Evolutionary conservation across 2,113 vertebrate species (phyloP), one percentile per base, ranked within the genome.

Genomic region (Mirounga angustirostris): DNA sequence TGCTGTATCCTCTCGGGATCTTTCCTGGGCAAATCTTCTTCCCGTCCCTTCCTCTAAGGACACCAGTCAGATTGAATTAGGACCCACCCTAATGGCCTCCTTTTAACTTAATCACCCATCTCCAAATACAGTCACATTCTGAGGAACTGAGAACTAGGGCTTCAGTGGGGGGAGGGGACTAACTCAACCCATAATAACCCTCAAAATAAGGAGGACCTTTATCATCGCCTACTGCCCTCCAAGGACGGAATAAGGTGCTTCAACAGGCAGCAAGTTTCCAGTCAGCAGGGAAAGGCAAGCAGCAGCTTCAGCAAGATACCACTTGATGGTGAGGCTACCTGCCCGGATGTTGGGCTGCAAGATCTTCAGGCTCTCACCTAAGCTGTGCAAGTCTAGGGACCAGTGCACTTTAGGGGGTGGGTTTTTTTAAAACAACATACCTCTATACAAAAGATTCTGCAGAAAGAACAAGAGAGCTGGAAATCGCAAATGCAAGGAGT

Each of bases 181-280:
- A 24, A 46, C 59, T 46, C 79, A 26, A 19, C 52, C 63, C 52
- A 59, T 18, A 33, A 19, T 5, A 26, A 10, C 14, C 52, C 36
- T 52, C 52, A 78, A 52, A 76, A 46, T 36, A 79, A 83, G 26
- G 12, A 83, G 71, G 28, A 80, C 13, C 24, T 14, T 65, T 61
- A 33, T 73, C 52, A 79, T 2, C 18, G 24, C 16, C 18, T 24
- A 36, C 28, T 19, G 50, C 21, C 12, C 40, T 78, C 28, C n/a
- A 36, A 52, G 50, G 9, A 50, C 5, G 12, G 33, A 90, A 61
- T 40, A 40, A 63, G 22, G 54, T 5, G 13, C 43, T 73, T 63
- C 7, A 26, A n/a, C 43, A 43, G 21, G 69, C 1, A 16, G 1
- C 0, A 1, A 83, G 28, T 7, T 74, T 30, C 56, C 5, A 0